phyloP scores from a whole-genome alignment of 2,888 invertebrate genomes.

The Zhengitettix transpicula region DNA sequence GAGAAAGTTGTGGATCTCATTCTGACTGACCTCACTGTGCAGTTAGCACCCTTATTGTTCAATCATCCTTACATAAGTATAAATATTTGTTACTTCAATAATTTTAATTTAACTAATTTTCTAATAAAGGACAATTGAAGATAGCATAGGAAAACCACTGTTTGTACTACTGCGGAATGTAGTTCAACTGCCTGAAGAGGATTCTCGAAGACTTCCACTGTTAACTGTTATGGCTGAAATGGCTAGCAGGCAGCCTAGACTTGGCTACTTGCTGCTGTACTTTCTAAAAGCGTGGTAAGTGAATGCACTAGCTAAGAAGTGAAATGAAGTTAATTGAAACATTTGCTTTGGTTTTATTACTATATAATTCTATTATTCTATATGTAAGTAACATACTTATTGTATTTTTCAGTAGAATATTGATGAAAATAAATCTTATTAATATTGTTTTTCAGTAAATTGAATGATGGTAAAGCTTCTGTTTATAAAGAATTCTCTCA shows the following conservation, averaged over 20 bases:
- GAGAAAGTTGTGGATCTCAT: too few species aligned
- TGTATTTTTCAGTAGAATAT: too few species aligned
- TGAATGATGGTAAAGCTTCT: conserved; percentile 54
- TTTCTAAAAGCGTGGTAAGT: conserved; percentile 44
- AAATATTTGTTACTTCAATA: too few species aligned
- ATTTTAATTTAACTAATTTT: not conserved
- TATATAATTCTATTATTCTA: too few species aligned
- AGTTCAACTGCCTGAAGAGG: conserved; percentile 53
- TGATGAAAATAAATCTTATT: not conserved
- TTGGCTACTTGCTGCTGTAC: conserved; percentile 53
- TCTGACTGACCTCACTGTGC: too few species aligned
- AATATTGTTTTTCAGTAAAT: conserved; percentile 26
- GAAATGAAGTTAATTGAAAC: too few species aligned
- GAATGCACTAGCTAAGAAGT: not conserved
- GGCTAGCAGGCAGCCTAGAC: conserved; percentile 39
- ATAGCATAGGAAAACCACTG: conserved; percentile 65
- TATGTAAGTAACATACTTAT: too few species aligned
- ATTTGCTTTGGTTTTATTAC: too few species aligned
- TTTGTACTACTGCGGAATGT: conserved; percentile 79
- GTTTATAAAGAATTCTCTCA: conserved; percentile 82
- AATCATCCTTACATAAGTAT: too few species aligned
- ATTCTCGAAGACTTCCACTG: conserved; percentile 59
- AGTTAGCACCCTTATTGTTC: too few species aligned
- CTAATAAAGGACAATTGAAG: conserved; percentile 37
- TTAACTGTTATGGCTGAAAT: conserved; percentile 68